These are phyloP conservation scores for Drosophila melanosoma DNA, from an alignment of 2,888 invertebrate species.

Conservation along the genomic window DNA sequence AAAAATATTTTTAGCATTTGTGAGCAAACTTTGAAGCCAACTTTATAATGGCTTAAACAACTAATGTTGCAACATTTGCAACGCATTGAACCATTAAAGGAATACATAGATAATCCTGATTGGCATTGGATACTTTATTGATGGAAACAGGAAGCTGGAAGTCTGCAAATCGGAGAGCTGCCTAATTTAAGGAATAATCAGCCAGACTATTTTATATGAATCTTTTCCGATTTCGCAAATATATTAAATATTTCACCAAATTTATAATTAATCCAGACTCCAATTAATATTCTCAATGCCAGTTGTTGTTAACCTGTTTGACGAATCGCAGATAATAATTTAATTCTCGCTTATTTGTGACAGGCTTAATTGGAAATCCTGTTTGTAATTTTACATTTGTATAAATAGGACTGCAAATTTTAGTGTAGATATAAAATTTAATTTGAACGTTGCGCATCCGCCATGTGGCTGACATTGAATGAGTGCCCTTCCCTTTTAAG, in stretches of 20 bases:
- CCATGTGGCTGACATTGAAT: slow-evolving; percentile 30
- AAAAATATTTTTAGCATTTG: slow-evolving; percentile 17
- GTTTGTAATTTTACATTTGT: slow-evolving; percentile 7
- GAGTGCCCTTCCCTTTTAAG: background rate
- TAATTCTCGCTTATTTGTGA: slow-evolving; percentile 14
- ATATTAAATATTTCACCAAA: background rate
- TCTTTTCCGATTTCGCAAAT: background rate
- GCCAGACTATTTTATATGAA: background rate
- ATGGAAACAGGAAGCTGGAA: background rate
- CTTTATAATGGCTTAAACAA: slow-evolving; percentile 14
- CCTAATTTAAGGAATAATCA: background rate
- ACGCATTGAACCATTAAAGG: background rate
- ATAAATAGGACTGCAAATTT: slow-evolving; percentile 32
- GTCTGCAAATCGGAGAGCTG: background rate
- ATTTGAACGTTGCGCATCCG: slow-evolving; percentile 38
- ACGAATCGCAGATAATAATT: background rate
- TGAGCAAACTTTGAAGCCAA: slow-evolving; percentile 10
- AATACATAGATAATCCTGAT: background rate
- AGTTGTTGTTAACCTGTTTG: background rate
- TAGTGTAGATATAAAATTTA: slow-evolving; percentile 16
- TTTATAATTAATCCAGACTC: background rate
- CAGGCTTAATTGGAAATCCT: background rate
- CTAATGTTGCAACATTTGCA: slow-evolving; percentile 14
- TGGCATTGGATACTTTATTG: background rate
- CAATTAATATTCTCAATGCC: background rate